These are phyloP conservation scores for Ectemnius lituratus DNA, from an alignment of 2,888 invertebrate species.

Conservation along the genomic window DNA sequence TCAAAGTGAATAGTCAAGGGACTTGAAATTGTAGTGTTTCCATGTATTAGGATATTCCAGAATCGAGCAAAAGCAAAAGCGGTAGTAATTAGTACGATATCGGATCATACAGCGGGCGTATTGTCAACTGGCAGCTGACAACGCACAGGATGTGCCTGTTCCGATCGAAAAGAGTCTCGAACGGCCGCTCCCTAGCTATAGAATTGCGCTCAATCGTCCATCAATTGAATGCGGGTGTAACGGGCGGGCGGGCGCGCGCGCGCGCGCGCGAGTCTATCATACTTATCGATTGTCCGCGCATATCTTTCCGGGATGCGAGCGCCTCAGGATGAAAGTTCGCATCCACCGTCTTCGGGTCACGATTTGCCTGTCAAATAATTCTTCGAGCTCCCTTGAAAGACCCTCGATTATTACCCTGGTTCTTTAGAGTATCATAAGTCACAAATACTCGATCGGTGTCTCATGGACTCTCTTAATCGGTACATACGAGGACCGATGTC, in stretches of 20 bases:
- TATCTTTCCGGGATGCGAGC: slow-evolving; percentile 28
- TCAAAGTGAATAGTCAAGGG: no score
- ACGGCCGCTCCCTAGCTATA: slow-evolving; percentile 65
- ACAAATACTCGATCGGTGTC: slow-evolving; percentile 21
- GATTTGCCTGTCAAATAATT: slow-evolving; percentile 56
- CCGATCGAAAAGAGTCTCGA: slow-evolving; percentile 65
- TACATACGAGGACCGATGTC: slow-evolving; percentile 18
- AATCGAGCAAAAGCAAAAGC: slow-evolving; percentile 46
- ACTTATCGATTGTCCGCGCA: slow-evolving; percentile 42
- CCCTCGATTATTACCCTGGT: slow-evolving; percentile 40
- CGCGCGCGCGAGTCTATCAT: slow-evolving; percentile 14
- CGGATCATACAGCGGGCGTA: slow-evolving; percentile 61
- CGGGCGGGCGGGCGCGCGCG: slow-evolving; percentile 24
- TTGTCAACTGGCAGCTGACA: slow-evolving; percentile 70
- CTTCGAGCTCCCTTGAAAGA: slow-evolving; percentile 41
- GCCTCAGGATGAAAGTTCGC: slow-evolving; percentile 22
- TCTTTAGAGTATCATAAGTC: slow-evolving; percentile 10
- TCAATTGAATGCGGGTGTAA: slow-evolving; percentile 58
- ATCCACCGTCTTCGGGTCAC: slow-evolving; percentile 29
- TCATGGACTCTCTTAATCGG: slow-evolving; percentile 4
- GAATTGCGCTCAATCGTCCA: slow-evolving; percentile 65
- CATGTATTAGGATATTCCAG: neutral
- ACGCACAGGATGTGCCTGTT: slow-evolving; percentile 70
- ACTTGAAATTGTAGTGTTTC: neutral
- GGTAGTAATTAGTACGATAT: slow-evolving; percentile 52